Percentiles rank a stretch among this genome's conserved stretches.
Conservation (phyloP, 2,113 vertebrate species). For the Zosterops lateralis region DNA sequence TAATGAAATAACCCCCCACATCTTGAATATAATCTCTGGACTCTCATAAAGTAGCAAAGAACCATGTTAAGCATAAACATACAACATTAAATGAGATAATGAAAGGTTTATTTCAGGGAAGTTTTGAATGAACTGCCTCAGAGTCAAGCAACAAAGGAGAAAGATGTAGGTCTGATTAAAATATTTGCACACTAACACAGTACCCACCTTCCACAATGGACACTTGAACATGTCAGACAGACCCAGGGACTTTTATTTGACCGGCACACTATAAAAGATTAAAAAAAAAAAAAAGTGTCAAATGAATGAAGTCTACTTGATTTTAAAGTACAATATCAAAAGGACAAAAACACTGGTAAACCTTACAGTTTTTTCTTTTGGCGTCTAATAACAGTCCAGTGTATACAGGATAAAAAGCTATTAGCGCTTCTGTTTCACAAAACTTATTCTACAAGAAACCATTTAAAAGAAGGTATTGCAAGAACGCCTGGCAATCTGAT, state of each 20-base stretch:
- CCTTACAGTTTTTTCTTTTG: background rate
- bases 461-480: background rate
- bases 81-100: background rate
- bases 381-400: background rate
- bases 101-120: background rate
- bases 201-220: conserved; percentile 95
- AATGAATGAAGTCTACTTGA: background rate
- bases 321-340: background rate
- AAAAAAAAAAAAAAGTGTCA: background rate
- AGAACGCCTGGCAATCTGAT: background rate
- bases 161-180: background rate
- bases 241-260: conserved; percentile 99
- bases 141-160: background rate
- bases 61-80: background rate
- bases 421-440: background rate
- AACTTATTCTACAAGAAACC: background rate
- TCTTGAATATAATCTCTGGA: background rate
- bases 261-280: conserved; percentile 84
- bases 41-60: background rate
- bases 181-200: background rate
- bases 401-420: background rate
- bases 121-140: background rate
- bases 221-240: conserved; percentile 92
- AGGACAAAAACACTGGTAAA: background rate
- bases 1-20: background rate